Conservation (phyloP, 2,113 vertebrate genomes). For the Xenus cinereus region DNA sequence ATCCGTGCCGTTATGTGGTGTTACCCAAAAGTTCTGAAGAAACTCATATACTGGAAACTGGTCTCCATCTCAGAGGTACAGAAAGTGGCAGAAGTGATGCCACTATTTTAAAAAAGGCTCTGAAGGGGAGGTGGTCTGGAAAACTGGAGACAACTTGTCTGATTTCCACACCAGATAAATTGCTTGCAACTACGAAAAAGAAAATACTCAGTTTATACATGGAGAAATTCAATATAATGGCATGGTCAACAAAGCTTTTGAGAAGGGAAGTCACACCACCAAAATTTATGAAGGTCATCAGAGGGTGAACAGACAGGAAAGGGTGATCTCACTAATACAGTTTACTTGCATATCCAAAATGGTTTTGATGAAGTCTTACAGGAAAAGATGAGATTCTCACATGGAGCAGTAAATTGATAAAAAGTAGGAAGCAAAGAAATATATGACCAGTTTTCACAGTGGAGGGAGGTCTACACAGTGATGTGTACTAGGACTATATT, state of each 20-base stretch:
- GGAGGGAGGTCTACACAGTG: background rate
- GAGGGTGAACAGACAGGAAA: background rate
- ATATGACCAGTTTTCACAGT: background rate
- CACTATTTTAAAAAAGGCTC: background rate
- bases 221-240: background rate
- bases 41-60: background rate
- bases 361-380: background rate
- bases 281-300: background rate
- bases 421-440: background rate
- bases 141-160: background rate
- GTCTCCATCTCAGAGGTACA: background rate
- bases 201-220: background rate
- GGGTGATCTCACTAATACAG: background rate
- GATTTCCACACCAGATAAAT: background rate
- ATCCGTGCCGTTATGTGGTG: background rate
- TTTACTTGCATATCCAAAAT: background rate
- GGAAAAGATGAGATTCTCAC: background rate
- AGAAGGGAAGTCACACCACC: background rate
- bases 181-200: background rate
- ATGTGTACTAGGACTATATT: background rate
- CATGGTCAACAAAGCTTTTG: background rate
- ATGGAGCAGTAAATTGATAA: background rate
- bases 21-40: background rate
- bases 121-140: background rate
- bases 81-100: background rate